Conservation (phyloP, 2,888 invertebrate genomes). For the Cataglyphis albicans region DNA sequence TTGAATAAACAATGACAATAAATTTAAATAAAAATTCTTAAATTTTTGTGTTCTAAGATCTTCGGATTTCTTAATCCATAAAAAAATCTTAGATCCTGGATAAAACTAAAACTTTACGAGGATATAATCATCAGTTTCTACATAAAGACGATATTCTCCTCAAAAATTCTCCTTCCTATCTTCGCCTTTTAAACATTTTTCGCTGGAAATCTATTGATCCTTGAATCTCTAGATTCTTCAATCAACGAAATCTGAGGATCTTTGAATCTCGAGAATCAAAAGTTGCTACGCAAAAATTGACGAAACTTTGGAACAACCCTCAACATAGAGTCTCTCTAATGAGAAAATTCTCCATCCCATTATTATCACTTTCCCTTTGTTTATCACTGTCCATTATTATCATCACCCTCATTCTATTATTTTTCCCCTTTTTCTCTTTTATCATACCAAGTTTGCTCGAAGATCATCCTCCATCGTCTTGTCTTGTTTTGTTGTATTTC, state of each 20-base stretch:
- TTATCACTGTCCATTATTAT: slow-evolving; percentile 44
- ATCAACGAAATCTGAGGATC: neutral
- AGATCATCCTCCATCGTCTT: slow-evolving; percentile 40
- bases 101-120: slow-evolving; percentile 7
- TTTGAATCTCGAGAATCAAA: slow-evolving; percentile 6
- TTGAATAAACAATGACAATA: neutral
- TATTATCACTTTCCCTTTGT: slow-evolving; percentile 19
- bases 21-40: slow-evolving; percentile 14
- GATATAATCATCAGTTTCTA: neutral
- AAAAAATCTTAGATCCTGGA: slow-evolving; percentile 13
- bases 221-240: neutral
- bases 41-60: slow-evolving; percentile 9
- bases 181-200: neutral
- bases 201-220: neutral
- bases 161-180: neutral
- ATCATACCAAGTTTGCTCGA: slow-evolving; percentile 35
- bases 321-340: slow-evolving; percentile 17
- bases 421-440: neutral
- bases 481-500: neutral
- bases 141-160: neutral
- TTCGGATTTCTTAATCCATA: slow-evolving; percentile 16
- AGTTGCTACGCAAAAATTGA: slow-evolving; percentile 43
- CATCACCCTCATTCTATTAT: slow-evolving; percentile 1
- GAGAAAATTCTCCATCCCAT: slow-evolving; percentile 23
- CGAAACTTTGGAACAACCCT: slow-evolving; percentile 31